Conservation (phyloP, 2,888 invertebrate species). For the Platypus cylindrus region DNA sequence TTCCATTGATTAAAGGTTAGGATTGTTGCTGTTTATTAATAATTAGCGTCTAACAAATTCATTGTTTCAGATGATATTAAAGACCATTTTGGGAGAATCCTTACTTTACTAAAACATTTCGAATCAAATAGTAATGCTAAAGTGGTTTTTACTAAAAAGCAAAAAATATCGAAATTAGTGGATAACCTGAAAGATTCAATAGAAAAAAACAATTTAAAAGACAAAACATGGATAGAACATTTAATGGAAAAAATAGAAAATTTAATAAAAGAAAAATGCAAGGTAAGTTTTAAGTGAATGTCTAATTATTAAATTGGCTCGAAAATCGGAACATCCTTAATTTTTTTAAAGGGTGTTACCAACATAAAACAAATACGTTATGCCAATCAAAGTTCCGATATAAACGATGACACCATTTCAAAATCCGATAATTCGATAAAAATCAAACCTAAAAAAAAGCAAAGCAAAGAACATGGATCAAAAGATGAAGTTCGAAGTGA, state of each 20-base stretch:
- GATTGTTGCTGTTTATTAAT: too few relatives aligned
- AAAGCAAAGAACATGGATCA: constrained; percentile 22
- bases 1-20: too few relatives aligned
- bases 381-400: constrained; percentile 3
- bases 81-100: constrained; percentile 21
- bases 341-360: too few relatives aligned
- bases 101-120: constrained; percentile 22
- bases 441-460: too few relatives aligned
- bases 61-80: constrained; percentile 18
- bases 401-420: constrained; percentile 4
- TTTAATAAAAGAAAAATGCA: constrained; percentile 22
- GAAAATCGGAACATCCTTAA: too few relatives aligned
- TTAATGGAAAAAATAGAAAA: too few relatives aligned
- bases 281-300: too few relatives aligned
- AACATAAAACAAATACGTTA: too few relatives aligned
- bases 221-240: constrained; percentile 20
- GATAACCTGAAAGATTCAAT: constrained; percentile 14
- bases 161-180: constrained; percentile 24
- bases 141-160: constrained; percentile 22
- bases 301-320: too few relatives aligned
- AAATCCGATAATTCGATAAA: constrained; percentile 19
- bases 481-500: constrained; percentile 23
- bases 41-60: too few relatives aligned
- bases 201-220: constrained; percentile 17
- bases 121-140: constrained; percentile 25